Percentiles rank a stretch among this genome's conserved stretches.
phyloP scores from a whole-genome alignment of 64 coral and sea anemone genomes.

The Montipora capricornis region DNA sequence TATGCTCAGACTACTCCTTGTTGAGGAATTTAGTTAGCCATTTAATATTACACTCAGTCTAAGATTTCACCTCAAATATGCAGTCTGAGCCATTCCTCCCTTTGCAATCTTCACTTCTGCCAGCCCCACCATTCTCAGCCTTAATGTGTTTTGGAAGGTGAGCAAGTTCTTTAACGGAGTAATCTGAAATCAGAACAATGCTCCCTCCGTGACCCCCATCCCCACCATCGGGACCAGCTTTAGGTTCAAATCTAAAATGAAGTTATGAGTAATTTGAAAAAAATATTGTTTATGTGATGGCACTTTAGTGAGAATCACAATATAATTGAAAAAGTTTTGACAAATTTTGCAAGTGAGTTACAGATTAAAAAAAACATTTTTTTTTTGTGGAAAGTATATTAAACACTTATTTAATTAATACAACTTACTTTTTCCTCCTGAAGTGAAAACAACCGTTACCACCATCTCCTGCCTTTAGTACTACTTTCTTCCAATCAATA shows the following conservation, averaged over 20 bases:
- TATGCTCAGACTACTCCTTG: too few relatives aligned
- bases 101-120: slow-evolving; percentile 67
- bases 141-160: slow-evolving; percentile 88
- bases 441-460: slow-evolving; percentile 88
- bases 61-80: slow-evolving; percentile 72
- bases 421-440: slow-evolving; percentile 84
- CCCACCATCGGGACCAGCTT: slow-evolving; percentile 97
- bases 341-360: too few relatives aligned
- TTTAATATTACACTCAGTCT: too few relatives aligned
- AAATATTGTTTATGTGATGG: too few relatives aligned
- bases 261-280: not conserved
- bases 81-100: slow-evolving; percentile 84
- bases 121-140: slow-evolving; percentile 84
- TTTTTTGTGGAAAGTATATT: not conserved
- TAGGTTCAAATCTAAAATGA: slow-evolving; percentile 69
- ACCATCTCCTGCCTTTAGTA: slow-evolving; percentile 93
- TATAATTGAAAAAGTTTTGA: too few relatives aligned
- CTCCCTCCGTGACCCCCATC: slow-evolving; percentile 91
- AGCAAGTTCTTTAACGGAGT: slow-evolving; percentile 84
- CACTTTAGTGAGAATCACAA: not conserved
- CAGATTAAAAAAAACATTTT: too few relatives aligned
- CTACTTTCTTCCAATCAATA: slow-evolving; percentile 97
- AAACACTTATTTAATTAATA: too few relatives aligned
- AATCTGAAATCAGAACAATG: slow-evolving; percentile 81
- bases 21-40: too few relatives aligned